Percentiles rank a stretch among this genome's conserved stretches.
phyloP scores from a whole-genome alignment of 2,888 invertebrate species.

The Chloromyia formosa region DNA sequence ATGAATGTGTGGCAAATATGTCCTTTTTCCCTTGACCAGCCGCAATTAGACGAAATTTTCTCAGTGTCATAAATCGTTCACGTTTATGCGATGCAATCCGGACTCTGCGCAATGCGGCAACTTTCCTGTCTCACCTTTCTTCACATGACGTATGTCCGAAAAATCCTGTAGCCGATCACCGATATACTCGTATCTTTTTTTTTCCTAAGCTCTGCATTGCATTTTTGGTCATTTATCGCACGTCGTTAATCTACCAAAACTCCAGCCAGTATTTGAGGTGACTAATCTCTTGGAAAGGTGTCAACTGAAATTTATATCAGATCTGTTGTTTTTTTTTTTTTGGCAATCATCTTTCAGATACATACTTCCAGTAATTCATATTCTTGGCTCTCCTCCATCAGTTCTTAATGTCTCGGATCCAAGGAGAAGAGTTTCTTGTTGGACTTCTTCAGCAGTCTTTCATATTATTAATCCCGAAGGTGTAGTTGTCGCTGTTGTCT shows the following conservation, averaged over 20 bases:
- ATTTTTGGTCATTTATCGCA: constrained; percentile 37
- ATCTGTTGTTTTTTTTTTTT: constrained; percentile 28
- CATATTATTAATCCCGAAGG: constrained; percentile 29
- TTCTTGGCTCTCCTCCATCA: constrained; percentile 21
- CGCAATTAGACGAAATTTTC: constrained; percentile 19
- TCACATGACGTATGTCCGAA: constrained; percentile 32
- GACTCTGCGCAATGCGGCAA: not conserved
- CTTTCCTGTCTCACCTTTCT: constrained; percentile 28
- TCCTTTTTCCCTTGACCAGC: not conserved
- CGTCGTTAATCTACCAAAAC: constrained; percentile 26
- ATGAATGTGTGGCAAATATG: not conserved
- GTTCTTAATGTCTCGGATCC: not conserved
- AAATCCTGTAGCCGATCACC: constrained; percentile 23
- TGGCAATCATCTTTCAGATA: not conserved
- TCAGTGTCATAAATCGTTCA: constrained; percentile 30
- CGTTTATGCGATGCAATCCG: constrained; percentile 14
- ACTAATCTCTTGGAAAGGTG: constrained; percentile 42
- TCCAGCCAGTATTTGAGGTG: constrained; percentile 23
- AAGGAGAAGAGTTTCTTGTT: not conserved
- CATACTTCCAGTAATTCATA: constrained; percentile 33
- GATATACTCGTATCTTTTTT: constrained; percentile 7
- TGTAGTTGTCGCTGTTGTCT: constrained; percentile 9
- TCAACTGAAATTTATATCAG: constrained; percentile 35
- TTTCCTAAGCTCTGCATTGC: constrained; percentile 10
- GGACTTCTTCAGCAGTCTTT: not conserved